phyloP scores from a whole-genome alignment of 2,888 invertebrate genomes.

The Tipula confusa region DNA sequence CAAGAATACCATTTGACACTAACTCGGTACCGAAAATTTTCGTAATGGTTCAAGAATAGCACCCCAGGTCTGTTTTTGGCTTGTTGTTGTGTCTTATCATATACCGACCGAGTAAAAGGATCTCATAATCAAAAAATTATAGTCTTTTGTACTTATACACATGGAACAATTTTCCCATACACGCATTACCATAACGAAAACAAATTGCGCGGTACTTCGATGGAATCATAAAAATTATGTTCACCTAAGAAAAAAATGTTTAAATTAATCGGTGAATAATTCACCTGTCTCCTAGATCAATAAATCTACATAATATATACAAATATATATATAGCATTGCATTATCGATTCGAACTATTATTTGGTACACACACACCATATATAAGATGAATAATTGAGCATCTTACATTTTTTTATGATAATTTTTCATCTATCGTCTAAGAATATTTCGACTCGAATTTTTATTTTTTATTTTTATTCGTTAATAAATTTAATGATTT shows the following conservation, averaged over 20 bases:
- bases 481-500: constrained; percentile 1
- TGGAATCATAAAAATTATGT: background rate
- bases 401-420: background rate
- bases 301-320: too few species aligned
- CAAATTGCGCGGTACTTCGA: background rate
- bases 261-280: background rate
- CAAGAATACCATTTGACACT: too few species aligned
- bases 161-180: background rate
- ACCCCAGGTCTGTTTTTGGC: too few species aligned
- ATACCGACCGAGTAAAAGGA: too few species aligned
- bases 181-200: background rate
- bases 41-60: too few species aligned
- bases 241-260: background rate
- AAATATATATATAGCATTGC: background rate
- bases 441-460: background rate
- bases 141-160: too few species aligned
- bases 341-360: background rate
- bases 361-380: background rate
- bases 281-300: background rate
- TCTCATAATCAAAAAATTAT: too few species aligned
- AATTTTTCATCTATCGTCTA: background rate
- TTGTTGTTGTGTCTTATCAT: too few species aligned
- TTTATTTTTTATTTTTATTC: background rate
- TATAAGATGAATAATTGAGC: background rate
- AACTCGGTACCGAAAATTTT: too few species aligned